phyloP scores from a whole-genome alignment of 2,888 invertebrate species.

The Allacma fusca region DNA sequence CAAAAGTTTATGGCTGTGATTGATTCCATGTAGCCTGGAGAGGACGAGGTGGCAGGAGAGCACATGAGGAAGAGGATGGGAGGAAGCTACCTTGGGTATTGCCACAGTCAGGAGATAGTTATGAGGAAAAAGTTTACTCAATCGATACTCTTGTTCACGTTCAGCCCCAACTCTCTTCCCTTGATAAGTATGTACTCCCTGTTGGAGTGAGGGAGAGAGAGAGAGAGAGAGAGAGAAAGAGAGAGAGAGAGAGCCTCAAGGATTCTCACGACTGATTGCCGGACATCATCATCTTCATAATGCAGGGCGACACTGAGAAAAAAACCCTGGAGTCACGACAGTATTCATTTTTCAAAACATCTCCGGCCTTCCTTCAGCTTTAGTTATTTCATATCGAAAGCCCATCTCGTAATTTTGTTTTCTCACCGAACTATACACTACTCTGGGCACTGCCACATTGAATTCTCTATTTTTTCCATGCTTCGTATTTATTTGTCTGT shows the following conservation, averaged over 20 bases:
- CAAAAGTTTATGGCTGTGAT: constrained; percentile 3
- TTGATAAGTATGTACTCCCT: too few relatives aligned
- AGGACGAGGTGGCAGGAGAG: not conserved
- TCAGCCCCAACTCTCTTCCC: not conserved
- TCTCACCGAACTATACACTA: too few relatives aligned
- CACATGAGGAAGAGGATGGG: not conserved
- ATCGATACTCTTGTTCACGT: constrained; percentile 40
- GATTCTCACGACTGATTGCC: constrained; percentile 54
- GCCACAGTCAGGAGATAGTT: too few relatives aligned
- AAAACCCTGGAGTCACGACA: constrained; percentile 49
- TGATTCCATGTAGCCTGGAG: constrained; percentile 12
- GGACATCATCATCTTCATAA: constrained; percentile 54
- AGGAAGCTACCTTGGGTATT: too few relatives aligned
- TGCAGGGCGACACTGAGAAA: constrained; percentile 42
- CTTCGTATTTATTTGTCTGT: too few relatives aligned
- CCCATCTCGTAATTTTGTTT: too few relatives aligned
- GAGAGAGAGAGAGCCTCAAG: constrained; percentile 22
- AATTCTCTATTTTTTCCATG: too few relatives aligned
- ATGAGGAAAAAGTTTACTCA: constrained; percentile 38
- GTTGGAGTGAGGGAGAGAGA: too few relatives aligned
- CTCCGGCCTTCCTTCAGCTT: constrained; percentile 21
- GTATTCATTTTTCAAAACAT: constrained; percentile 49
- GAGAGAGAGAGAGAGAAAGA: not conserved
- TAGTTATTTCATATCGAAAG: not conserved
- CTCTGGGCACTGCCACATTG: too few relatives aligned